Base-by-base conservation (phyloP, 2,113 vertebrate genomes). In the Polypterus bichir region DNA sequence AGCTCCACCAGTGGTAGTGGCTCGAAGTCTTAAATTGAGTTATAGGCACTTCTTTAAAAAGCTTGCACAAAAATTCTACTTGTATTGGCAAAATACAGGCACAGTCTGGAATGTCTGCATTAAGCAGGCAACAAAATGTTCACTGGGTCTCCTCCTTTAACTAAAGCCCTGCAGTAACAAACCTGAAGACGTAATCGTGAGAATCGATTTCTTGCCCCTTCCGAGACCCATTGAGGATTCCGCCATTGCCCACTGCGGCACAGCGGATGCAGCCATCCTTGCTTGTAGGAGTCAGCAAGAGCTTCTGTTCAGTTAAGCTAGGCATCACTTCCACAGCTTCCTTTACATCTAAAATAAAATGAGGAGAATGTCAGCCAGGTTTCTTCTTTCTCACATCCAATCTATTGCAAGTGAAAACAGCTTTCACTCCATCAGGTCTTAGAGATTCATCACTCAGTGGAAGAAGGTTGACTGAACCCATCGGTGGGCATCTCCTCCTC, bases 181-280 rank as follows among this genome's bases (percentile, higher is more conserved):
- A 86, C 87, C 75, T 65, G 71, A 89, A 89, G 47, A 88, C 71
- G 0, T 83, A 79, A 64, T 88, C 79, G 0, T 89, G 87, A 49
- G 76, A 59, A 65, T 89, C 85, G 5, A 86, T 85, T 68, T 85
- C 82, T 48, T 46, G 63, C 69, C 86, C 86, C 71, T 79, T 10
- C 2, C 57, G 68, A 2, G 86, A 88, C 61, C 74, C 71, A 57
- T 88, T 87, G 68, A 88, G 1, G 52, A 88, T 86, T 49, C 83
- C 86, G 4, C 83, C 86, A 0, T 89, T 89, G 6, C 79, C 87
- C 65, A 89, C 79, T 0, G 87, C 83, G 0, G 86, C 87, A 47
- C 85, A 89, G 64, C 69, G 78, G 73, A 83, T 10, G 11, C 86
- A 88, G 6, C 5, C 0, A 0, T 59, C 72, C 0, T 62, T 9